phyloP scores from a whole-genome alignment of 2,113 vertebrate species.

The Gallinago jamesoni region DNA sequence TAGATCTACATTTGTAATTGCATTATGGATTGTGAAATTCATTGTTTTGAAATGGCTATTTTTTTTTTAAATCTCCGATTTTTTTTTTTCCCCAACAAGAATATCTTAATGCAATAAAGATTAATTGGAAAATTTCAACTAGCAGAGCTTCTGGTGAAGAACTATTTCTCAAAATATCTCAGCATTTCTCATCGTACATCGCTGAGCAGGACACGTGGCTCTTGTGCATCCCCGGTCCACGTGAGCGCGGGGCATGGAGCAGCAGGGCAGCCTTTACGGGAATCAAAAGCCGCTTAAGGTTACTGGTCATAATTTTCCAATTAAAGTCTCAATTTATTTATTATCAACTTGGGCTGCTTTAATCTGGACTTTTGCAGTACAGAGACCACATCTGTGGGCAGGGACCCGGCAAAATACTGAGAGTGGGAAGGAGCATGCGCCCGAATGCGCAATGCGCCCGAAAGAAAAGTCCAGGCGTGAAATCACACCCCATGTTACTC shows the following conservation, averaged over 20 bases:
- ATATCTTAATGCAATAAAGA: background rate
- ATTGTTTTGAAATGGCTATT: background rate
- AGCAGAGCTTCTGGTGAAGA: background rate
- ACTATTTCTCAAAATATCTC: background rate
- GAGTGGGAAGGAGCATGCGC: background rate
- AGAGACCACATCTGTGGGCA: background rate
- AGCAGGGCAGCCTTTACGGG: background rate
- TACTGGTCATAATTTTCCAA: background rate
- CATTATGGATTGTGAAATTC: background rate
- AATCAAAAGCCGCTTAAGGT: background rate
- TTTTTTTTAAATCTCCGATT: background rate
- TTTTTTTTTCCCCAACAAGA: background rate
- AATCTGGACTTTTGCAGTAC: background rate
- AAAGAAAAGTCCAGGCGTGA: background rate
- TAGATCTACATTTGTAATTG: background rate
- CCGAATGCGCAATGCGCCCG: accelerated
- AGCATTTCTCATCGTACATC: background rate
- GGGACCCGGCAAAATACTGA: background rate
- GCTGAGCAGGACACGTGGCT: background rate
- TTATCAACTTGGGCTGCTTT: background rate
- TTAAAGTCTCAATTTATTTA: background rate
- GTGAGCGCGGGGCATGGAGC: background rate
- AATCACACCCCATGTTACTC: background rate
- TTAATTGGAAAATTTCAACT: background rate
- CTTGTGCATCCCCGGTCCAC: background rate